phyloP scores from a whole-genome alignment of 2,113 vertebrate species.

The Oncorhynchus clarkii region DNA sequence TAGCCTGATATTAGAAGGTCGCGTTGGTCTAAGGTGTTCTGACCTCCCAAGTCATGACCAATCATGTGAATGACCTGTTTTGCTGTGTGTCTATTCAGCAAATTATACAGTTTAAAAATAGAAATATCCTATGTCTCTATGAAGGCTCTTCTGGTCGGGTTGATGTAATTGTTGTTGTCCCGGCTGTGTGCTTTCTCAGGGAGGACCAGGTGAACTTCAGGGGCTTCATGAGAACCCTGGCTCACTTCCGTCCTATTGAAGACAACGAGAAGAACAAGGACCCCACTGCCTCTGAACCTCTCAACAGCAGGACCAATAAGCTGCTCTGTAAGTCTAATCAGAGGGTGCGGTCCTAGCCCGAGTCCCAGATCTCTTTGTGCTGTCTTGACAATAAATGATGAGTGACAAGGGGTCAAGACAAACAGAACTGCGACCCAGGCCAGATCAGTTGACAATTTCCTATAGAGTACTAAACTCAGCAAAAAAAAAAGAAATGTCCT shows the following conservation, averaged over 20 bases:
- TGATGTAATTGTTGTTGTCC: not conserved
- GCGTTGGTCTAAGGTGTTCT: not conserved
- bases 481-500: too few species aligned
- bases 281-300: slow-evolving; percentile 78
- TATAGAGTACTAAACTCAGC: too few species aligned
- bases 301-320: slow-evolving; percentile 97
- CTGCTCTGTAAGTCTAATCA: slow-evolving; percentile 86
- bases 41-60: not conserved
- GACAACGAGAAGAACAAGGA: slow-evolving; percentile 98
- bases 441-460: too few species aligned
- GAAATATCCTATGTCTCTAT: too few species aligned
- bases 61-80: too few species aligned
- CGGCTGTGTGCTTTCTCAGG: slow-evolving; percentile 56
- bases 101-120: too few species aligned
- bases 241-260: slow-evolving; percentile 94
- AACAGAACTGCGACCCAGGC: too few species aligned
- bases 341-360: not conserved
- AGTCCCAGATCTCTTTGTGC: not conserved
- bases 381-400: not conserved
- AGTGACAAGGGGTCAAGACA: too few species aligned
- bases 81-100: too few species aligned
- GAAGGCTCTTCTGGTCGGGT: too few species aligned
- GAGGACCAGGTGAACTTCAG: slow-evolving; percentile 98
- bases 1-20: not conserved
- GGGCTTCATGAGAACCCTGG: slow-evolving; percentile 95